Evolutionary conservation across 2,888 invertebrate genomes (phyloP), one percentile per base, ranked within the genome.

Genomic region (Pollenia labialis): DNA sequence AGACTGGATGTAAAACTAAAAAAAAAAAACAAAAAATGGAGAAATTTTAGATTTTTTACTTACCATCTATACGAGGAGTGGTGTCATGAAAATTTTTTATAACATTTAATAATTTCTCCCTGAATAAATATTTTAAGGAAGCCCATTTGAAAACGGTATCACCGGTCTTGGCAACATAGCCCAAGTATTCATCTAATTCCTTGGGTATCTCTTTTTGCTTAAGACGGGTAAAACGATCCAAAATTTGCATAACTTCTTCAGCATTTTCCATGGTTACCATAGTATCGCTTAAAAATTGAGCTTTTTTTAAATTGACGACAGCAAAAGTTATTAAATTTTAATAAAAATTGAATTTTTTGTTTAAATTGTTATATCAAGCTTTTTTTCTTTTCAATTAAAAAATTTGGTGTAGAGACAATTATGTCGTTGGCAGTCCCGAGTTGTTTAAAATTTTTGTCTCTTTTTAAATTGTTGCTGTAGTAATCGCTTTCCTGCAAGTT

Each of bases 61-160:
- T 91, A 93, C 93, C 93, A 89, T 93, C 93, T 12, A 93, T 89
- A 89, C 95, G 94, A 76, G 96, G 96, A 68, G 96, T 96, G 50
- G 96, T 96, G 93, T 97, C 97, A 91, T 97, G 96, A 91, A 98
- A 98, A 90, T 98, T 97, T 48, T 96, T 96, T 90, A 98, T 97
- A 60, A 98, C 98, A 90, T 95, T 95, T 56, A 97, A 94, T 58
- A 98, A 94, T 93, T 98, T 98, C 92, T 97, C 97, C 89, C 97
- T 96, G 93, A 98, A 97, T 89, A 99, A 95, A 92, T 96, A 96
- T 93, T 98, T 98, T 71, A 98, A 95, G 88, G 97, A 95, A 62
- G 96, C 94, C 98, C 98, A 99, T 91, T 98, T 97, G 92, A 97
- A 98, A 88, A 98, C 96, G 52, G 98, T 97, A 94, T 98, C 98